These are phyloP conservation scores for Malurus cyaneus DNA, from an alignment of 2,113 vertebrate species.

Conservation along the genomic window DNA sequence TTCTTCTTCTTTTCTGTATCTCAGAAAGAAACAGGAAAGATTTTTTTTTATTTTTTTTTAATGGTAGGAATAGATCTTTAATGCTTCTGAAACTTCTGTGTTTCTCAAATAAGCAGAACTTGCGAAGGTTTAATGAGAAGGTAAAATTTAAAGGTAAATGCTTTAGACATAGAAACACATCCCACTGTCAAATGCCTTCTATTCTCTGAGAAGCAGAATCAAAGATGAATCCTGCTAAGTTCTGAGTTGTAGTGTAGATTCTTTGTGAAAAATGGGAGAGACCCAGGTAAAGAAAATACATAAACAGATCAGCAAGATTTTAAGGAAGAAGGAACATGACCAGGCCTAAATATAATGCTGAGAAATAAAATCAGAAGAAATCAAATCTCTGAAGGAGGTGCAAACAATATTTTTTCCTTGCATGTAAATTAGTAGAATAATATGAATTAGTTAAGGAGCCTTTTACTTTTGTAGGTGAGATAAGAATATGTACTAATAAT, in stretches of 20 bases:
- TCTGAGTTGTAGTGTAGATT: neutral
- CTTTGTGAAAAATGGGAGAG: neutral
- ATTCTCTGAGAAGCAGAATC: neutral
- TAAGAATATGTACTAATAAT: neutral
- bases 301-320: neutral
- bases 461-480: neutral
- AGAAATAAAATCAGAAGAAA: neutral
- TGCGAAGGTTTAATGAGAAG: conserved; percentile 15
- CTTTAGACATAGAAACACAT: neutral
- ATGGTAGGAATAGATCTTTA: conserved; percentile 43
- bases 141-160: neutral
- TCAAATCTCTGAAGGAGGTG: neutral
- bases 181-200: neutral
- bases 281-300: neutral
- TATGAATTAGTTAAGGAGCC: neutral
- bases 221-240: neutral
- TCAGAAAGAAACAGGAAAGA: neutral
- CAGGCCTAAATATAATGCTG: neutral
- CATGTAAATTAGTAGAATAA: neutral
- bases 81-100: neutral
- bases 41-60: neutral
- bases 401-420: neutral
- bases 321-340: neutral
- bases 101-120: conserved; percentile 51
- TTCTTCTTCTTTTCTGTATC: neutral